Conservation (phyloP, 2,888 invertebrate species). For the Serripes groenlandicus region DNA sequence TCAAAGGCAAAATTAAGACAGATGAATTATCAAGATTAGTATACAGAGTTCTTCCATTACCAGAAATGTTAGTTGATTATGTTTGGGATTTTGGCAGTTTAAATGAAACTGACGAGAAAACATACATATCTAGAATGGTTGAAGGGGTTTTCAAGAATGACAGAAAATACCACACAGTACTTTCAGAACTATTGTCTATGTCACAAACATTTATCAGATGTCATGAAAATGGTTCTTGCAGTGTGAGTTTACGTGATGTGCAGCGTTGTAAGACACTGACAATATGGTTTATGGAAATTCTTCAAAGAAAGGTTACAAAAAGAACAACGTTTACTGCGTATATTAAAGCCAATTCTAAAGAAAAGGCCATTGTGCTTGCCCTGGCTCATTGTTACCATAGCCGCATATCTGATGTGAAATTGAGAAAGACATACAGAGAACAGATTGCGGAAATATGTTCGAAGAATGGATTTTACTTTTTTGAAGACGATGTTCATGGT, state of each 20-base stretch:
- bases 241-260: conserved; percentile 63
- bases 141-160: conserved; percentile 28
- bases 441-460: conserved; percentile 35
- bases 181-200: conserved; percentile 39
- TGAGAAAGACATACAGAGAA: conserved; percentile 47
- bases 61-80: conserved; percentile 75
- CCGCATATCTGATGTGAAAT: conserved; percentile 49
- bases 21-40: conserved; percentile 73
- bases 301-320: neutral
- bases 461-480: neutral
- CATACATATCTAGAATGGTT: conserved; percentile 65
- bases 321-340: neutral
- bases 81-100: conserved; percentile 78
- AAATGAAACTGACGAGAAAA: conserved; percentile 66
- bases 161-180: conserved; percentile 1
- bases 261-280: conserved; percentile 50
- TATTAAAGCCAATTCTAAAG: neutral
- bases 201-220: conserved; percentile 57
- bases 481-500: conserved; percentile 37
- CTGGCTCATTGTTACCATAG: conserved; percentile 66
- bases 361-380: conserved; percentile 58
- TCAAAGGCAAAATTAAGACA: conserved; percentile 68
- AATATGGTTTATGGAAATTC: conserved; percentile 42
- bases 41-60: conserved; percentile 75
- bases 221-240: conserved; percentile 32